These are phyloP conservation scores for Pygathrix nemaeus DNA, from an alignment of 2,113 vertebrate species.

Conservation along the genomic window DNA sequence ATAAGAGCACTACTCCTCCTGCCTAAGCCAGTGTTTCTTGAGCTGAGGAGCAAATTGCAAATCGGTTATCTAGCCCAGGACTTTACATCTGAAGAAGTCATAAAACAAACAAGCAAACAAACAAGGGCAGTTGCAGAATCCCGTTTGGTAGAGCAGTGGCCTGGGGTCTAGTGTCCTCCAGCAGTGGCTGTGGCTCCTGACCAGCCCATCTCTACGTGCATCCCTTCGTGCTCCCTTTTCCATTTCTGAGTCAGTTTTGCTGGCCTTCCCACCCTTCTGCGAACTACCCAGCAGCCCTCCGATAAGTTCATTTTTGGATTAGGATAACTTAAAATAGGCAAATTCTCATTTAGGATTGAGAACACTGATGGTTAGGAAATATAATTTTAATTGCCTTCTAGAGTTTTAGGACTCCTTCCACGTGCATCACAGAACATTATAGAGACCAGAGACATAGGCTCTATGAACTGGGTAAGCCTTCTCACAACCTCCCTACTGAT, in stretches of 20 bases:
- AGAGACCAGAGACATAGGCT: neutral
- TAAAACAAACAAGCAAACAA: neutral
- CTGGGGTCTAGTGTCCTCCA: too few species aligned
- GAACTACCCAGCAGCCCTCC: neutral
- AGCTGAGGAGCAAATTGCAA: neutral
- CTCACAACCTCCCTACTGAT: neutral
- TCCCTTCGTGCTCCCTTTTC: neutral
- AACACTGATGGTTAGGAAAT: neutral
- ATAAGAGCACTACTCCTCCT: neutral
- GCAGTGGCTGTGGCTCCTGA: fast-evolving
- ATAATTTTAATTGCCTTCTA: neutral
- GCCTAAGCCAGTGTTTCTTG: neutral
- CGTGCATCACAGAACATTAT: neutral
- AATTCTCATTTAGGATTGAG: neutral
- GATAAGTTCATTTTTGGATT: neutral
- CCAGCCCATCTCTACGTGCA: too few species aligned
- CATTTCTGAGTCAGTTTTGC: neutral
- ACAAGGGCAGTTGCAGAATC: neutral
- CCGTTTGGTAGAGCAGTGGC: neutral
- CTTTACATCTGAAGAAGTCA: neutral
- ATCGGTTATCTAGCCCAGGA: neutral
- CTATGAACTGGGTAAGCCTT: neutral
- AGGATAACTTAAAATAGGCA: neutral
- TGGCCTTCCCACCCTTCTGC: neutral
- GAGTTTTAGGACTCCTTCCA: neutral